Conservation (phyloP, 2,888 invertebrate species). For the Unio pictorum region DNA sequence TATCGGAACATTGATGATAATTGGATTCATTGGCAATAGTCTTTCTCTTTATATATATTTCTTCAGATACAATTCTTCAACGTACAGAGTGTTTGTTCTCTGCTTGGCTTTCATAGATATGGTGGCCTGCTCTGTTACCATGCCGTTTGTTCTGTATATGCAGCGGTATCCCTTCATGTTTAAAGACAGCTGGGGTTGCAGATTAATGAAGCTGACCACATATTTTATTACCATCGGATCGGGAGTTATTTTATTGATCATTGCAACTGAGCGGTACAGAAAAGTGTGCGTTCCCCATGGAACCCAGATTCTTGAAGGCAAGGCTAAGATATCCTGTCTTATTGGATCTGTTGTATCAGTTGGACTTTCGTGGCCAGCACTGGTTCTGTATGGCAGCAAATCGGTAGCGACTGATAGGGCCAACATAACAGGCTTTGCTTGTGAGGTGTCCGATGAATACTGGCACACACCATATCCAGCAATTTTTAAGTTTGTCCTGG, state of each 20-base stretch:
- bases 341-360: neutral
- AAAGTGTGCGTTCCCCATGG: too few relatives aligned
- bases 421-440: slow-evolving; percentile 3
- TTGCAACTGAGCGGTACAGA: slow-evolving; percentile 4
- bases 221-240: slow-evolving; percentile 1
- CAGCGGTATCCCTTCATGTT: slow-evolving; percentile 8
- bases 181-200: slow-evolving; percentile 2
- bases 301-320: neutral
- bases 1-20: slow-evolving; percentile 3
- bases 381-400: too few relatives aligned
- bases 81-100: slow-evolving; percentile 6
- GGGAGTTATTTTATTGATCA: slow-evolving; percentile 1
- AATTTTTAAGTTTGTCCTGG: too few relatives aligned
- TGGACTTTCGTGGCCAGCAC: neutral
- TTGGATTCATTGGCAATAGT: slow-evolving; percentile 9
- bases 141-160: slow-evolving; percentile 3
- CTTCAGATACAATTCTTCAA: slow-evolving; percentile 3
- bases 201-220: neutral
- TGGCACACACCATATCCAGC: too few relatives aligned
- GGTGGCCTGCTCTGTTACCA: slow-evolving; percentile 4
- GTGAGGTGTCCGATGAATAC: neutral
- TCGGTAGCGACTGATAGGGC: slow-evolving; percentile 3
- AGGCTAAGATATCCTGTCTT: neutral
- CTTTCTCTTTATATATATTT: slow-evolving; percentile 5
- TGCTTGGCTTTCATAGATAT: slow-evolving; percentile 6